phyloP scores from a whole-genome alignment of 2,888 invertebrate species.

The Acronicta psi region DNA sequence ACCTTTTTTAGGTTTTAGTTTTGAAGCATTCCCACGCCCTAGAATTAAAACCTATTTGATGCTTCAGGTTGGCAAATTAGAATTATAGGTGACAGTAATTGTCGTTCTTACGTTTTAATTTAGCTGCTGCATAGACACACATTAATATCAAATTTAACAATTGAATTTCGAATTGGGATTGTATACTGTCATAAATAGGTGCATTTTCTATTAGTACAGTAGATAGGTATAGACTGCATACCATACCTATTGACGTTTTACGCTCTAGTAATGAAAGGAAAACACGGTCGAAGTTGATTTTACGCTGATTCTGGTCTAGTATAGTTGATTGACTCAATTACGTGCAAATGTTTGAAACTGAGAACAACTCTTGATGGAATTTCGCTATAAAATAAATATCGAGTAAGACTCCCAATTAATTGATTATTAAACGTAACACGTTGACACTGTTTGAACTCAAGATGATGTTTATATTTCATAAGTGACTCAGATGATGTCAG shows the following conservation, averaged over 20 bases:
- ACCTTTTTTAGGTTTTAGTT: too few species aligned
- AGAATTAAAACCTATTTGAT: too few species aligned
- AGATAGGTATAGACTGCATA: not conserved
- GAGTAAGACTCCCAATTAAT: not conserved
- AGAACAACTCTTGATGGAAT: not conserved
- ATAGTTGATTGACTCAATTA: not conserved
- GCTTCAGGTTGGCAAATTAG: too few species aligned
- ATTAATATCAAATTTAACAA: conserved; percentile 3
- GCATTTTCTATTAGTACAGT: not conserved
- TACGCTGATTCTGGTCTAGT: conserved; percentile 1
- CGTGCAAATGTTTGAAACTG: not conserved
- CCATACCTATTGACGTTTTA: conserved; percentile 1
- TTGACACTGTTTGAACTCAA: conserved; percentile 1
- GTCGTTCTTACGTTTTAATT: not conserved
- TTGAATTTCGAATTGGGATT: conserved; percentile 3
- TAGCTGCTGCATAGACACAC: too few species aligned
- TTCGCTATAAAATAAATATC: not conserved
- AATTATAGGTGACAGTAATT: not conserved
- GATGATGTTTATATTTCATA: conserved; percentile 1
- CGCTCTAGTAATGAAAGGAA: conserved; percentile 12
- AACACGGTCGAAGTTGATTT: conserved; percentile 1
- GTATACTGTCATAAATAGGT: not conserved
- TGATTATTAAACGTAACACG: not conserved
- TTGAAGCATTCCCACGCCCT: too few species aligned
- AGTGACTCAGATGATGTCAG: not conserved